Percentiles rank a stretch among this genome's conserved stretches.
Evolutionary conservation across 1,140 invertebrate species (phyloP).

Genomic region (Watersipora subatra): DNA sequence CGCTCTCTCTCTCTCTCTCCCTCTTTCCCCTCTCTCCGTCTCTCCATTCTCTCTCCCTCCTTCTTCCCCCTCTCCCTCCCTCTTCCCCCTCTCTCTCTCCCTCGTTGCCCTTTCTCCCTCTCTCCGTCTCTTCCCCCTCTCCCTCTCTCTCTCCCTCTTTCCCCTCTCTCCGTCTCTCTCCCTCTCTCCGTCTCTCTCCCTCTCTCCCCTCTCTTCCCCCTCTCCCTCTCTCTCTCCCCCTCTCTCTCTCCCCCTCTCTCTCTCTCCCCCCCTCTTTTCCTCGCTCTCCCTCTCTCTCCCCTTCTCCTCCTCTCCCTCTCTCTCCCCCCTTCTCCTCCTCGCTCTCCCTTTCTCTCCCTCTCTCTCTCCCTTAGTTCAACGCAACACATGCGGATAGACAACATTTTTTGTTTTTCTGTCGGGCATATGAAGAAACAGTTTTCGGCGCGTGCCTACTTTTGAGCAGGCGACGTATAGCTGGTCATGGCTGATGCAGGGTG

Average conservation of each 20-base stretch:
- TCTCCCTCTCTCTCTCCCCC: neutral
- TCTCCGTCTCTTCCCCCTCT: neutral
- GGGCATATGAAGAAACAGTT: too few relatives aligned
- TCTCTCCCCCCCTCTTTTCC: neutral
- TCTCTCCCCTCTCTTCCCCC: neutral
- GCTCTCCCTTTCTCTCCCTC: too few relatives aligned
- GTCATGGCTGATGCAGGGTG: too few relatives aligned
- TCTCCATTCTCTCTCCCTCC: neutral
- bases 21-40: neutral
- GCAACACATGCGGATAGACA: too few relatives aligned
- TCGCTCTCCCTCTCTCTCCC: neutral
- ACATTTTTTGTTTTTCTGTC: too few relatives aligned
- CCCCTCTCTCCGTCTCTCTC: neutral
- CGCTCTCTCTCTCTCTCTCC: too few relatives aligned
- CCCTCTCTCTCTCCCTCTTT: neutral
- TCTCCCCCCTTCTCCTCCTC: conserved; percentile 1
- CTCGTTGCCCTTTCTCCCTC: neutral
- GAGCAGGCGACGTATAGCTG: too few relatives aligned
- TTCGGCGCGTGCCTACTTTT: too few relatives aligned
- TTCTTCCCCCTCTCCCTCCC: neutral
- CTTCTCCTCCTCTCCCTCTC: neutral
- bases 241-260: neutral
- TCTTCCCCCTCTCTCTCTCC: neutral
- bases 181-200: neutral
- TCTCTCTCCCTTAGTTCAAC: too few relatives aligned